These are phyloP conservation scores for Trididemnum nubilum DNA, from an alignment of 23 tunicate species.

Conservation along the genomic window DNA sequence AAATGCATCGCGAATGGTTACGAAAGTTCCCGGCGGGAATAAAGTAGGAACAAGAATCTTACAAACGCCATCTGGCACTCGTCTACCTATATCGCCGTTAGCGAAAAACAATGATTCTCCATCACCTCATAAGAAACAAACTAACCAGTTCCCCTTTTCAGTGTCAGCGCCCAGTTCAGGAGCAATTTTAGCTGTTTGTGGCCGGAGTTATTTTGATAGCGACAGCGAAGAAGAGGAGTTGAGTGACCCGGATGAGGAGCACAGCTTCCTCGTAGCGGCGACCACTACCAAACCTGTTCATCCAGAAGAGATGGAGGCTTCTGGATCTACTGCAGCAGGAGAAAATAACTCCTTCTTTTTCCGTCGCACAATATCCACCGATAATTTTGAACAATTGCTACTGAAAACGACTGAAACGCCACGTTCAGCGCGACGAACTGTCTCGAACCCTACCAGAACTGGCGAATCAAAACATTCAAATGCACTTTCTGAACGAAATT, in stretches of 20 bases:
- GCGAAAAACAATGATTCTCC: conserved; percentile 13
- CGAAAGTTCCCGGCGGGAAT: conserved; percentile 1
- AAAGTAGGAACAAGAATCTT: conserved; percentile 34
- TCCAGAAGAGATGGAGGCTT: conserved; percentile 59
- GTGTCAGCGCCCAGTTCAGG: neutral
- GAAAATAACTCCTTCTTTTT: conserved; percentile 52
- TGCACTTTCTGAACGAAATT: too few relatives aligned
- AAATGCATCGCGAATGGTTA: neutral
- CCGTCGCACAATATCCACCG: conserved; percentile 81
- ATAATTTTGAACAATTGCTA: conserved; percentile 75
- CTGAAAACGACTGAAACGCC: conserved; percentile 44
- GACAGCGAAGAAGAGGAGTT: conserved; percentile 36
- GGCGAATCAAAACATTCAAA: too few relatives aligned
- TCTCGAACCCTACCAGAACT: neutral
- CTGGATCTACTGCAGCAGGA: neutral
- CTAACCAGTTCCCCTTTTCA: neutral
- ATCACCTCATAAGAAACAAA: neutral
- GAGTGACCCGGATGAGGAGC: conserved; percentile 44
- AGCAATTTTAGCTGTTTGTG: conserved; percentile 39
- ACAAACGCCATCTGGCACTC: conserved; percentile 25
- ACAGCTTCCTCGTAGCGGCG: conserved; percentile 54
- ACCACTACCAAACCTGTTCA: conserved; percentile 71
- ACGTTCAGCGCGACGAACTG: conserved; percentile 14
- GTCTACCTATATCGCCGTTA: conserved; percentile 49
- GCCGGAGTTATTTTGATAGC: conserved; percentile 36